Evolutionary conservation across 2,797 vertebrate genomes (phyloP).

Genomic region (Kryptopterus vitreolus): DNA sequence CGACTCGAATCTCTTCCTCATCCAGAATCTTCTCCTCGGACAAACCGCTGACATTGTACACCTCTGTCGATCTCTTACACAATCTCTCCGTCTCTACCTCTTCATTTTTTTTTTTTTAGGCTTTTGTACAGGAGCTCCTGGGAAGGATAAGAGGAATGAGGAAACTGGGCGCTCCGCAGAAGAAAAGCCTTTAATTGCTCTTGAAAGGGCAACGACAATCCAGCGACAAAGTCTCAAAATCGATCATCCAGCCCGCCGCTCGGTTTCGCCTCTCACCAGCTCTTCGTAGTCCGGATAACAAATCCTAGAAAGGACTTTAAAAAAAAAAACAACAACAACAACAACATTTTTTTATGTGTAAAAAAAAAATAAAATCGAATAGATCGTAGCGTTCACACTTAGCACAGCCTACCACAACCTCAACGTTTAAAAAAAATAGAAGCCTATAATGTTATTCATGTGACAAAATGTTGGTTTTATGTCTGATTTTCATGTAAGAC

Average conservation of each 20-base stretch:
- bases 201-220: conserved; percentile 41
- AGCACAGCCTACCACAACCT: conserved; percentile 29
- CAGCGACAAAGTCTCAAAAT: conserved; percentile 43
- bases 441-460: conserved; percentile 14
- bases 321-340: no score
- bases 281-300: conserved; percentile 33
- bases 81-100: conserved; percentile 11
- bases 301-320: conserved; percentile 40
- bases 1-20: background rate
- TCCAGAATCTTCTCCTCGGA: background rate
- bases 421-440: conserved; percentile 19
- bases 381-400: conserved; percentile 18
- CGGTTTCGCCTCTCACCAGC: conserved; percentile 5
- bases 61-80: conserved; percentile 9
- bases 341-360: background rate
- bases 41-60: background rate
- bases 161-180: conserved; percentile 92
- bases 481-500: background rate
- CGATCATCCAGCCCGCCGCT: conserved; percentile 24
- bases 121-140: conserved; percentile 93
- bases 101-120: no score
- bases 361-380: background rate
- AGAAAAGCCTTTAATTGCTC: conserved; percentile 87
- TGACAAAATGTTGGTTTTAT: background rate
- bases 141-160: conserved; percentile 95